Evolutionary conservation across 2,888 invertebrate species (phyloP).

Genomic region (Eumacrocentrus americanus): DNA sequence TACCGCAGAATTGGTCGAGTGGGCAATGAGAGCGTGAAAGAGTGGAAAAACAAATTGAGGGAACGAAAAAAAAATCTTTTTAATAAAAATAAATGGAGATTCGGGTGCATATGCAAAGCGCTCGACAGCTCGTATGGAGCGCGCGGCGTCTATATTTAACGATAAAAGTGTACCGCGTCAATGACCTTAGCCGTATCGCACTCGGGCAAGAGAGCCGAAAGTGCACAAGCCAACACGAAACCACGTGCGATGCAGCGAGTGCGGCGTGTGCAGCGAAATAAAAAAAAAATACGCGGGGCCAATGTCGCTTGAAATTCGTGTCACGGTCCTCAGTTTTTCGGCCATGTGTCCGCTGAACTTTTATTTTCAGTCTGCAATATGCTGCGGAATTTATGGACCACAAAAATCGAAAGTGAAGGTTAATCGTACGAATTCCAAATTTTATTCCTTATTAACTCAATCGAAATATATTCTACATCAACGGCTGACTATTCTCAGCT

Average conservation of each 20-base stretch:
- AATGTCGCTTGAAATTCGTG: constrained; percentile 26
- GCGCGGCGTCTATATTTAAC: constrained; percentile 48
- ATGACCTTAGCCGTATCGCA: constrained; percentile 53
- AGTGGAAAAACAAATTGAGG: not conserved
- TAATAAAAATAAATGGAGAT: not conserved
- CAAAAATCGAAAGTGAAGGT: not conserved
- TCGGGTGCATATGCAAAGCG: not conserved
- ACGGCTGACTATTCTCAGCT: not conserved
- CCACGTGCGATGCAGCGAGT: constrained; percentile 24
- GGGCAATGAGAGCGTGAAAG: not conserved
- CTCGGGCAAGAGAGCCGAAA: constrained; percentile 46
- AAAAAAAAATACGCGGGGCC: constrained; percentile 25
- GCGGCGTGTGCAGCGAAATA: constrained; percentile 19
- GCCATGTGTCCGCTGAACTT: constrained; percentile 6
- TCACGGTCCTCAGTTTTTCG: constrained; percentile 29
- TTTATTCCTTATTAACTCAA: too few relatives aligned
- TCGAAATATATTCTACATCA: constrained; percentile 7
- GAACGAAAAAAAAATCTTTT: not conserved
- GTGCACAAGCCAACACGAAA: constrained; percentile 38
- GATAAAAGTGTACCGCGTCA: constrained; percentile 61
- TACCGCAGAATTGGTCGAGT: constrained; percentile 1
- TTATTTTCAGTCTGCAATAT: not conserved
- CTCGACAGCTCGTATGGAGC: constrained; percentile 26
- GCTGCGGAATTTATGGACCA: not conserved
- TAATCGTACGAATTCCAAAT: constrained; percentile 11